Base-by-base conservation (phyloP, 1,140 invertebrate genomes). In the Lethrus apterus region DNA sequence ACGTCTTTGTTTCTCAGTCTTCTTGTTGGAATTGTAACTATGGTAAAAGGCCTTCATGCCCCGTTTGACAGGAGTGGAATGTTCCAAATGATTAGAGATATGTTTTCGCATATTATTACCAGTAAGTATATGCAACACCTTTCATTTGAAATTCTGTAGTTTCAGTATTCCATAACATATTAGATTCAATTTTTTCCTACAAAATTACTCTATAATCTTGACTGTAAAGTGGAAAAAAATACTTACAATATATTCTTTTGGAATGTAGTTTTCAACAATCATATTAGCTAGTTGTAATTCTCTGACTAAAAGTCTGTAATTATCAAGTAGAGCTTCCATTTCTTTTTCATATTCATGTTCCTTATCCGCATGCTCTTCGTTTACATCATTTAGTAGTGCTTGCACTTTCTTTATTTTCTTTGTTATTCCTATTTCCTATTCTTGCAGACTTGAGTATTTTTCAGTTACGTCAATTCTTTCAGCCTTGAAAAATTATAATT, bases 121-220 rank as follows among this genome's bases (percentile, higher is more conserved):
- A 10, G 94, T n/a, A n/a, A n/a, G 94, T 96, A 66, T 99, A 99
- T 0, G 96, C 96, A 2, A 99, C 92, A 71, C 93, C 97, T 64
- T 89, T 89, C 8, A 98, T 75, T 66, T 98, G 93, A 90, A 94
- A 99, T 68, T 99, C 95, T 11, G 93, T 94, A 34, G 95, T 93
- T 57, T 98, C 93, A 69, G 98, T 93, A 72, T 97, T 98, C 92
- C 93, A 98, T 58, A 87, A 83, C 10, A 93, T 89, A 65, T 94
- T 89, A 56, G 85, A 77, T 59, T 96, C 90, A 48, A 98, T 91
- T 69, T 94, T 80, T 45, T 87, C 85, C 81, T 93, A 51, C 29
- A n/a, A n/a, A n/a, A n/a, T n/a, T n/a, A n/a, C n/a, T n/a, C n/a
- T n/a, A 11, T 29, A 38, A 44, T 38, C 13, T 19, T 7, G n/a